A percentile compares a stretch with the other conserved stretches of the same genome.
These are phyloP conservation scores for Plagodis dolabraria DNA, from an alignment of 2,888 invertebrate species.

Conservation along the genomic window DNA sequence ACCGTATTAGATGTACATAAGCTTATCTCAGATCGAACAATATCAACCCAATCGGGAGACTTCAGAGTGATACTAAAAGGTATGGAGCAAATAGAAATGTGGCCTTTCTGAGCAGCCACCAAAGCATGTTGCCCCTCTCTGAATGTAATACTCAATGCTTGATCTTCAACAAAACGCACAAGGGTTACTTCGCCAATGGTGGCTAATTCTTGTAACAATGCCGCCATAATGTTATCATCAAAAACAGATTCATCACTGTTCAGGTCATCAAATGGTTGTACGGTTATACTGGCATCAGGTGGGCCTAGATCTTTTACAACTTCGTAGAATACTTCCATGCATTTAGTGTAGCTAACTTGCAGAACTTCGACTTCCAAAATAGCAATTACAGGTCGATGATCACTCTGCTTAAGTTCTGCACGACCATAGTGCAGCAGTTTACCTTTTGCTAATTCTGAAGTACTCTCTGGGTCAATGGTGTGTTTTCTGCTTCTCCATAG, in stretches of 20 bases:
- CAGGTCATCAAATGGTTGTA: conserved; percentile 77
- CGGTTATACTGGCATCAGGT: conserved; percentile 96
- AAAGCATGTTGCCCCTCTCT: conserved; percentile 95
- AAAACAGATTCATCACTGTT: conserved; percentile 86
- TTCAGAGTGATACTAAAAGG: conserved; percentile 90
- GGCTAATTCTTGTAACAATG: conserved; percentile 91
- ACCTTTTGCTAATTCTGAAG: conserved; percentile 90
- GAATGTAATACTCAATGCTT: conserved; percentile 96
- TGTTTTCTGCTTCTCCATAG: conserved; percentile 94
- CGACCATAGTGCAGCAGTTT: conserved; percentile 94
- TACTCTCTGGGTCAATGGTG: conserved; percentile 87
- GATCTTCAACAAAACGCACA: conserved; percentile 93
- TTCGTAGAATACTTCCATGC: conserved; percentile 92
- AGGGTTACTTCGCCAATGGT: conserved; percentile 95
- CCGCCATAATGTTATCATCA: conserved; percentile 92
- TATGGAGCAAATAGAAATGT: conserved; percentile 87
- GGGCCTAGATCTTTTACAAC: conserved; percentile 96
- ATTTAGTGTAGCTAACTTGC: conserved; percentile 90
- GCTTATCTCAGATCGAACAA: conserved; percentile 92
- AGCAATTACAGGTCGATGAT: conserved; percentile 98
- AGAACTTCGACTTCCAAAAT: conserved; percentile 95
- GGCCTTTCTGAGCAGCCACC: conserved; percentile 86
- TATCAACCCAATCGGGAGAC: conserved; percentile 93
- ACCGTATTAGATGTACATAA: conserved; percentile 94
- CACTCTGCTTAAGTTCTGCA: conserved; percentile 98